Evolutionary conservation across 2,888 invertebrate genomes (phyloP).

Genomic region (Pristionchus japonicus): DNA sequence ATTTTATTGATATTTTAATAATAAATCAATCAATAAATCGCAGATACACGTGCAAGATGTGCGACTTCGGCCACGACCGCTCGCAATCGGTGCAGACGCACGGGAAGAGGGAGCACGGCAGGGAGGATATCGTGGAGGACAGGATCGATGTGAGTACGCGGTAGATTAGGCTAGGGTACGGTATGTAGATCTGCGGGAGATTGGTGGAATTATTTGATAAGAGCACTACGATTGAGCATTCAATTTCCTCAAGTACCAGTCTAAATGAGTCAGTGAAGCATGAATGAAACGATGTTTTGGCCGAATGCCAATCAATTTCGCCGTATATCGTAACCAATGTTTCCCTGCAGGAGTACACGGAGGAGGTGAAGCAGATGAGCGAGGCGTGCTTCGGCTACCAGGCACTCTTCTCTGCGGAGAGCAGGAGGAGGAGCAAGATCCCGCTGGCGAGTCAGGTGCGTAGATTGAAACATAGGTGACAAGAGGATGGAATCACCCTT

Average conservation of each 20-base stretch:
- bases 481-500: no score
- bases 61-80: conserved; percentile 72
- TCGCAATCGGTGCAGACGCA: conserved; percentile 72
- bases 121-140: conserved; percentile 70
- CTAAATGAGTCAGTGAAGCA: no score
- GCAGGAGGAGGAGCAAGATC: conserved; percentile 67
- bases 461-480: no score
- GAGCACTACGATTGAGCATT: no score
- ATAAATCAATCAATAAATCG: not conserved
- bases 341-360: conserved; percentile 62
- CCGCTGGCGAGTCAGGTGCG: conserved; percentile 56
- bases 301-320: no score
- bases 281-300: not conserved
- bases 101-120: conserved; percentile 71
- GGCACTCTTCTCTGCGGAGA: conserved; percentile 66
- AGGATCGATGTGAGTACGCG: conserved; percentile 60
- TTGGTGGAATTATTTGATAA: not conserved
- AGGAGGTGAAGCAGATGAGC: conserved; percentile 73
- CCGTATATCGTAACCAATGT: not conserved
- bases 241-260: not conserved
- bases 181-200: not conserved
- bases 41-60: conserved; percentile 71
- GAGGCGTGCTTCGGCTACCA: conserved; percentile 72
- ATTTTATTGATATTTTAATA: no score
- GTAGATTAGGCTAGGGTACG: not conserved